phyloP scores from a whole-genome alignment of 2,888 invertebrate genomes.

The Adelphocoris suturalis region DNA sequence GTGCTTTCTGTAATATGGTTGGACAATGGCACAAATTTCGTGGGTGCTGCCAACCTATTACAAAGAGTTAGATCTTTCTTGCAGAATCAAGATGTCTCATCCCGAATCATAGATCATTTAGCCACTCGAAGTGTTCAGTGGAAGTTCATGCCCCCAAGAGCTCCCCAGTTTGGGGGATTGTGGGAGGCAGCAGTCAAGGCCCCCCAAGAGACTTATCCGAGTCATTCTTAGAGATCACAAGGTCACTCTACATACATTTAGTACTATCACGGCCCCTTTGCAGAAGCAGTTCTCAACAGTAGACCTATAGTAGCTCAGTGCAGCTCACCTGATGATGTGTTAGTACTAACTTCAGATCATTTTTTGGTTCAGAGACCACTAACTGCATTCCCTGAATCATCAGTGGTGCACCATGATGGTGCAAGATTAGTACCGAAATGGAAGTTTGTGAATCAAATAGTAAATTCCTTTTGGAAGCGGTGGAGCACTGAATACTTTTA shows the following conservation, averaged over 20 bases:
- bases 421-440: not conserved
- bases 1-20: constrained; percentile 46
- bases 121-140: constrained; percentile 30
- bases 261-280: no score
- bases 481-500: not conserved
- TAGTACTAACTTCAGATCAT: not conserved
- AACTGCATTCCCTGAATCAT: not conserved
- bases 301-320: not conserved
- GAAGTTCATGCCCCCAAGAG: constrained; percentile 43
- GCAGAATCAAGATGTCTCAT: not conserved
- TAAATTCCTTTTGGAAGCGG: not conserved
- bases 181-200: constrained; percentile 29
- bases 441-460: not conserved
- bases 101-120: not conserved
- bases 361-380: not conserved
- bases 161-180: constrained; percentile 59
- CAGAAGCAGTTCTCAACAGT: not conserved
- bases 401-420: not conserved
- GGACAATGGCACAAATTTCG: constrained; percentile 49
- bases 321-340: not conserved
- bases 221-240: no score
- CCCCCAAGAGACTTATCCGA: no score
- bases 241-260: no score
- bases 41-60: constrained; percentile 42
- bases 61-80: not conserved